These are phyloP conservation scores for Laticauda colubrina DNA, from an alignment of 2,113 vertebrate genomes.

Conservation along the genomic window DNA sequence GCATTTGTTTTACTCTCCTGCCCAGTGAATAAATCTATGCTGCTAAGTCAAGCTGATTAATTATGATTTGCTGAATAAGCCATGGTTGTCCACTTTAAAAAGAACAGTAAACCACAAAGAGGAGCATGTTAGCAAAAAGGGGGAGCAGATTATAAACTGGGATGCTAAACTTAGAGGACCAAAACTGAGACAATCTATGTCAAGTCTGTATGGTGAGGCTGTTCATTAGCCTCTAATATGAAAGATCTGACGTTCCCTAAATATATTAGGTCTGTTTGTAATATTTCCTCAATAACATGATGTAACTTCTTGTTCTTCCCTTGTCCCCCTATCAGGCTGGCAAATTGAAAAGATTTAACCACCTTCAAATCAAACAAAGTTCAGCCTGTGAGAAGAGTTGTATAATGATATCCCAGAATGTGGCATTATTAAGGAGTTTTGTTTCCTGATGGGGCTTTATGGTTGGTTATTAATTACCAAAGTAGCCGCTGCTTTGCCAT, in stretches of 20 bases:
- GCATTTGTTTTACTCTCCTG: background rate
- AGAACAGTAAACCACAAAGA: background rate
- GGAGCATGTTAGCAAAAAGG: background rate
- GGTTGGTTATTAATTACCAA: background rate
- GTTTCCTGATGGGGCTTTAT: background rate
- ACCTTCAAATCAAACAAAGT: background rate
- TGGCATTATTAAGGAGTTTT: background rate
- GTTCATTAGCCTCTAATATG: background rate
- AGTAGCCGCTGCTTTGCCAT: background rate
- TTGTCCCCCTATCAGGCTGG: background rate
- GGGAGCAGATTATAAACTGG: background rate
- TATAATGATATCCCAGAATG: background rate
- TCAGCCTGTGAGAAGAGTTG: background rate
- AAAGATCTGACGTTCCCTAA: background rate
- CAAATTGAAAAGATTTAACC: background rate
- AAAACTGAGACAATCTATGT: background rate
- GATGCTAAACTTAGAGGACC: background rate
- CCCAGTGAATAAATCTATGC: background rate
- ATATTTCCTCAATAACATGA: background rate
- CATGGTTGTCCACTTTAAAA: background rate
- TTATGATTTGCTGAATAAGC: background rate
- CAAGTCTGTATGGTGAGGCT: background rate
- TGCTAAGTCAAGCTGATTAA: background rate
- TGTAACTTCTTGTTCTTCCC: background rate
- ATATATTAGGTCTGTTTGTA: background rate